Percentiles rank a stretch among this genome's conserved stretches.
Conservation (phyloP, 2,888 invertebrate species). For the Allygus modestus region DNA sequence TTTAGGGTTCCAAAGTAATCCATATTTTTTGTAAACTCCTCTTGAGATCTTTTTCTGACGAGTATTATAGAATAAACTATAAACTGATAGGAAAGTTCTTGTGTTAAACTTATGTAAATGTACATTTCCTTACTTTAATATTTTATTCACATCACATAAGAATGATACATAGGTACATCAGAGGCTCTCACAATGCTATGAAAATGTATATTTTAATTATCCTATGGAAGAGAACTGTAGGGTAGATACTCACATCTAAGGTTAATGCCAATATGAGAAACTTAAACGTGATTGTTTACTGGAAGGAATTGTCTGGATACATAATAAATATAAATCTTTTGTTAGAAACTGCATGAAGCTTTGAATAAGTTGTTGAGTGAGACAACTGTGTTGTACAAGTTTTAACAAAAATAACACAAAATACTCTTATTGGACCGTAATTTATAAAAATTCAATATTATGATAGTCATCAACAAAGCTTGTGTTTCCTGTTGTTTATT, state of each 20-base stretch:
- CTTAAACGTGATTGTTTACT: background rate
- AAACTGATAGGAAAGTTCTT: background rate
- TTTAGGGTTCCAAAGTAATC: no score
- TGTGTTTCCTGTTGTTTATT: background rate
- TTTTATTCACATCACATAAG: background rate
- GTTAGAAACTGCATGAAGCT: background rate
- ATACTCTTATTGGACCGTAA: background rate
- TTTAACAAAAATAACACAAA: background rate
- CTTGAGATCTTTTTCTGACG: conserved; percentile 2
- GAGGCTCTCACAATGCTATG: background rate
- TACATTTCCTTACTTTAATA: background rate
- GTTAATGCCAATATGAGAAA: background rate
- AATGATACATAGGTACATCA: background rate
- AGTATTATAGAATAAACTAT: background rate
- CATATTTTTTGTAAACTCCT: no score
- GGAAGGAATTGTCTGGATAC: background rate
- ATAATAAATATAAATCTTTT: background rate
- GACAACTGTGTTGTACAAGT: background rate
- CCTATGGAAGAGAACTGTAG: background rate
- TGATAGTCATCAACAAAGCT: background rate
- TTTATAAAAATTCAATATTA: background rate
- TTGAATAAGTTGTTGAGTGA: background rate
- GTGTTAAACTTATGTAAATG: background rate
- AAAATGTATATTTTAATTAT: background rate
- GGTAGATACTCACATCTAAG: background rate